Percentiles rank a stretch among this genome's conserved stretches.
These are phyloP conservation scores for Catocala fraxini DNA, from an alignment of 2,888 invertebrate species.

Conservation along the genomic window DNA sequence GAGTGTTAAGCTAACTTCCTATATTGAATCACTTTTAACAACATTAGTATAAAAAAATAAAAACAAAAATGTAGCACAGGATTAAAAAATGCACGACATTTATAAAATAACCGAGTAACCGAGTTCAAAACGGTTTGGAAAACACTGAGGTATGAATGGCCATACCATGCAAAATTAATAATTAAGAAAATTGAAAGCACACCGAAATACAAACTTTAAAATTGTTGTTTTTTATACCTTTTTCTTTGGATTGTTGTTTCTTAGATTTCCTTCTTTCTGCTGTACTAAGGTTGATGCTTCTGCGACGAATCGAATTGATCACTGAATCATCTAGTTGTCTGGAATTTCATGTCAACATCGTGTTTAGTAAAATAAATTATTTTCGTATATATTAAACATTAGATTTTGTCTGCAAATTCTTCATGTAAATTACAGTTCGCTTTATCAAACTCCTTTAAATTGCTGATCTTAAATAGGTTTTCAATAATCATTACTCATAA, in stretches of 20 bases:
- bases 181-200: slow-evolving; percentile 35
- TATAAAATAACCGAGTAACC: background rate
- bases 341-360: slow-evolving; percentile 4
- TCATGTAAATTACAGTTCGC: no score
- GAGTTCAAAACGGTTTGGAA: slow-evolving; percentile 6
- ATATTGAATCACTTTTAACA: slow-evolving; percentile 1
- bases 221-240: slow-evolving; percentile 84
- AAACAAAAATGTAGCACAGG: background rate
- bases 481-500: no score
- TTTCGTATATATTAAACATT: no score
- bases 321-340: slow-evolving; percentile 90
- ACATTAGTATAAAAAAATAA: background rate
- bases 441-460: no score
- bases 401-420: no score
- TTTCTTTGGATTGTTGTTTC: slow-evolving; percentile 88
- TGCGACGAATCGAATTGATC: slow-evolving; percentile 91
- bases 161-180: slow-evolving; percentile 44
- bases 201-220: slow-evolving; percentile 29
- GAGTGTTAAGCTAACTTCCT: no score
- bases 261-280: slow-evolving; percentile 93
- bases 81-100: background rate
- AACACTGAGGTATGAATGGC: slow-evolving; percentile 32
- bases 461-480: no score
- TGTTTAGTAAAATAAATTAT: background rate
- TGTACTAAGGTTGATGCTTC: slow-evolving; percentile 76